A percentile compares a stretch with the other conserved stretches of the same genome.
Conservation (phyloP, 2,888 invertebrate species). For the Cacoxenus indagator region DNA sequence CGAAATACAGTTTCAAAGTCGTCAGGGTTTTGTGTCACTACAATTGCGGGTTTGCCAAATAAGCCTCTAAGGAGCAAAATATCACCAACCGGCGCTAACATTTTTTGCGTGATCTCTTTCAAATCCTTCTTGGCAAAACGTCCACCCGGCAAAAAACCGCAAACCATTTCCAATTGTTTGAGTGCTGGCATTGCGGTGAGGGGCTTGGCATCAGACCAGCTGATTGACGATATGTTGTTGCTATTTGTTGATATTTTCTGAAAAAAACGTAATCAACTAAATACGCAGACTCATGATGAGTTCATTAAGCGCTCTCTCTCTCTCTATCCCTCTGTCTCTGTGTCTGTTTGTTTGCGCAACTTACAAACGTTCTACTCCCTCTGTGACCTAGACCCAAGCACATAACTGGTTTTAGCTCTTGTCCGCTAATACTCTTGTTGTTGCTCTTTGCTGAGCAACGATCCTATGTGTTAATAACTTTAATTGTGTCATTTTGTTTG, state of each 20-base stretch:
- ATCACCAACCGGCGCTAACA: conserved; percentile 56
- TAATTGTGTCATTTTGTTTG: too few relatives aligned
- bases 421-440: too few relatives aligned
- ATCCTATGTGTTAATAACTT: too few relatives aligned
- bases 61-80: conserved; percentile 67
- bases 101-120: conserved; percentile 20
- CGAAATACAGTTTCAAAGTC: conserved; percentile 71
- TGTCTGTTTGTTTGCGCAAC: too few relatives aligned
- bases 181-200: not conserved
- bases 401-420: too few relatives aligned
- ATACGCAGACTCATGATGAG: too few relatives aligned
- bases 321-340: too few relatives aligned
- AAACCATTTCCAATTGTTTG: not conserved
- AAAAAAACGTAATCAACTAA: not conserved
- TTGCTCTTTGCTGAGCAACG: too few relatives aligned
- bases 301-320: too few relatives aligned
- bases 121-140: conserved; percentile 31
- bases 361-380: too few relatives aligned
- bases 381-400: too few relatives aligned
- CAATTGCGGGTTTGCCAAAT: conserved; percentile 53
- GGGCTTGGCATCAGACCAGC: not conserved
- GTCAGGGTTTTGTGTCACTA: conserved; percentile 72
- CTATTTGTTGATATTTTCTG: not conserved
- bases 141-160: conserved; percentile 49
- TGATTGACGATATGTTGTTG: not conserved